Evolutionary conservation across 2,888 invertebrate species (phyloP).

Genomic region (Habrosyne pyritoides): DNA sequence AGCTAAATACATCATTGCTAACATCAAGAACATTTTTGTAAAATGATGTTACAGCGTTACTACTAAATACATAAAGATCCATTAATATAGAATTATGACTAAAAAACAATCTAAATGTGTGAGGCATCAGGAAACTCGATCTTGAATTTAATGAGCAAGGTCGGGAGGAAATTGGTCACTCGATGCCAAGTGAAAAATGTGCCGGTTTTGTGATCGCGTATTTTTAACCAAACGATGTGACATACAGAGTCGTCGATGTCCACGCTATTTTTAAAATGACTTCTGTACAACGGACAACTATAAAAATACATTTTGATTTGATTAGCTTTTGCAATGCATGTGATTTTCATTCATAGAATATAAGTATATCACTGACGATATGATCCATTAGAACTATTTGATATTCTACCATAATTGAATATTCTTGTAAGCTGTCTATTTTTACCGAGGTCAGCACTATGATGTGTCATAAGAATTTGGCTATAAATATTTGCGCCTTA

Average conservation of each 20-base stretch:
- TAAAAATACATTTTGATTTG: conserved; percentile 14
- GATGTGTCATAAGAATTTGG: conserved; percentile 29
- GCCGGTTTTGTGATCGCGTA: conserved; percentile 60
- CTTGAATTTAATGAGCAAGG: conserved; percentile 66
- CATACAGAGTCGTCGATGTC: conserved; percentile 48
- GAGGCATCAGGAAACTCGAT: conserved; percentile 49
- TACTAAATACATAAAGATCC: conserved; percentile 4
- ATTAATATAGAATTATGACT: conserved; percentile 9
- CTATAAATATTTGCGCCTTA: conserved; percentile 41
- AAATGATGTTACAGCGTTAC: not conserved
- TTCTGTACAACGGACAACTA: conserved; percentile 36
- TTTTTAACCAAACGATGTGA: conserved; percentile 67
- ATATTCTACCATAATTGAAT: not conserved
- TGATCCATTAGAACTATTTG: not conserved
- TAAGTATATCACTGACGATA: not conserved
- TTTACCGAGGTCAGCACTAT: not conserved
- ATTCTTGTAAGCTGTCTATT: not conserved
- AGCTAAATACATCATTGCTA: not conserved
- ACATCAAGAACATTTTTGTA: not conserved
- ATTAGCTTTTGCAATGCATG: not conserved
- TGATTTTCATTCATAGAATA: not conserved
- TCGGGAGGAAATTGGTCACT: conserved; percentile 65
- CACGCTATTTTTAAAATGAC: conserved; percentile 53
- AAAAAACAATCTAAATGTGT: conserved; percentile 44
- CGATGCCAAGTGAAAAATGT: conserved; percentile 62